Conservation (phyloP, 2,113 vertebrate genomes). For the Theristicus caerulescens region DNA sequence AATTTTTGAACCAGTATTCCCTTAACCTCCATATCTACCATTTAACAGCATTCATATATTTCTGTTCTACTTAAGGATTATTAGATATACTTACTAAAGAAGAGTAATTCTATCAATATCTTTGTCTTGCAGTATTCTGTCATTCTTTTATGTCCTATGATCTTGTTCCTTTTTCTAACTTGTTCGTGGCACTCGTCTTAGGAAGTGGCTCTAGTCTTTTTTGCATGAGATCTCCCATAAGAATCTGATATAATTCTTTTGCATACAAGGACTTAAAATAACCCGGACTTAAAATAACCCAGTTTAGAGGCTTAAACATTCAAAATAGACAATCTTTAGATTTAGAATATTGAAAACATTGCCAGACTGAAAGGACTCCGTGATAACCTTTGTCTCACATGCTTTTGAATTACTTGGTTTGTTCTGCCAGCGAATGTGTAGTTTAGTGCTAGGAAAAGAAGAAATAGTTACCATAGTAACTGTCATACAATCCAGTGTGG, state of each 20-base stretch:
- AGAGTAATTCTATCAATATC: not conserved
- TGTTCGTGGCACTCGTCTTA: not conserved
- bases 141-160: not conserved
- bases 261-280: not conserved
- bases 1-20: not conserved
- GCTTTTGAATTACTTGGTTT: not conserved
- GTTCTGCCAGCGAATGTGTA: not conserved
- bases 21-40: not conserved
- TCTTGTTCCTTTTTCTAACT: not conserved
- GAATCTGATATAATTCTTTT: not conserved
- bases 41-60: not conserved
- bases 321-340: not conserved
- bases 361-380: not conserved
- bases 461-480: slow-evolving; percentile 61
- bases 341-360: not conserved
- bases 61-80: not conserved
- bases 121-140: not conserved
- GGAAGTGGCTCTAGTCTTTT: not conserved
- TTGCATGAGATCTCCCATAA: not conserved
- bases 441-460: not conserved
- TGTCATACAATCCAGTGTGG: slow-evolving; percentile 13
- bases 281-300: not conserved
- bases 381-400: not conserved
- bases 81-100: not conserved
- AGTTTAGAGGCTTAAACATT: not conserved